Base-by-base conservation (phyloP, 2,888 invertebrate species). In the Cosmorhoe ocellata region DNA sequence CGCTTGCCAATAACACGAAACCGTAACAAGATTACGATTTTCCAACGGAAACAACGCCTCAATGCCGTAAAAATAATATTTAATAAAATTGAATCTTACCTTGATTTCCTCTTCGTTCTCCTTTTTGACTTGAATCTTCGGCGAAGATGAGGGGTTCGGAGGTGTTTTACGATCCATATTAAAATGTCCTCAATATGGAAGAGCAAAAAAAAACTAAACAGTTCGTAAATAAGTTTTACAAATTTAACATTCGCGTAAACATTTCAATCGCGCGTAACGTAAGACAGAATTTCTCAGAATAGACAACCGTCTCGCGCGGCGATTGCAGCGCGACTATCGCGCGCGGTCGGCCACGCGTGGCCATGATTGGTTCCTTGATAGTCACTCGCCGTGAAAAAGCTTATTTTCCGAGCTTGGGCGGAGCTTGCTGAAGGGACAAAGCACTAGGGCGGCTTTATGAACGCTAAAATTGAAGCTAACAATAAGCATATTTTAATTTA, bases 51-150 rank as follows among this genome's bases (percentile, higher is more conserved):
- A 77, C 75, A 69, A 69, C 46, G 59, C 73, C 67, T 79, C 77
- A 78, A 72, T 74, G 69, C 72, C 72, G 64, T 63, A 51, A 63
- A 69, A 71, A 74, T 71, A 66, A 64, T 72, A 62, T 67, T 45
- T 61, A 67, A 67, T 61, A 46, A 59, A 27, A 18, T 28, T 33
- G 2, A 66, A 61, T 56, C 71, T 76, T 87, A 95, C 95, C 92
- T 94, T 94, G 78, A 95, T 95, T 87, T 95, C 95, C 87, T 95
- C 94, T 83, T 93, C 93, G 67, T 92, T 89, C 78, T 95, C 94
- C 81, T 94, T 94, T 81, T 95, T 95, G 63, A 93, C 90, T 70
- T 81, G 84, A 34, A 81, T 69, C 56, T 81, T 79, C 7, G 84
- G 83, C 22, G 89, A 84, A 48, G 86, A 79, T 4, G 81, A 67